Percentiles rank a stretch among this genome's conserved stretches.
Evolutionary conservation across 2,113 vertebrate species (phyloP).

Genomic region (Microtus pennsylvanicus): DNA sequence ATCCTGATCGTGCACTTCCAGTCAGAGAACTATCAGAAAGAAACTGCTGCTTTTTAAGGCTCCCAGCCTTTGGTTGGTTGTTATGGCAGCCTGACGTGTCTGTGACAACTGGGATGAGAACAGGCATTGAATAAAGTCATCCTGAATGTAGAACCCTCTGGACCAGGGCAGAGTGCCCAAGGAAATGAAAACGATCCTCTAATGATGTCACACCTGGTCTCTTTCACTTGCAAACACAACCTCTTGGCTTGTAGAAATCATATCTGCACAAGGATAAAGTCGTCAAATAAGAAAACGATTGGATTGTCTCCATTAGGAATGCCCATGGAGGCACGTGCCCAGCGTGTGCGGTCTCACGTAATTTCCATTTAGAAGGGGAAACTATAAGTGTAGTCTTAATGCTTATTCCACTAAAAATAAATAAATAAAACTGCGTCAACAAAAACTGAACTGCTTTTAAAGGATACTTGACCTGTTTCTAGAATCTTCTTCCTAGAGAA

Average conservation of each 20-base stretch:
- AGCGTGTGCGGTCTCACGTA: neutral
- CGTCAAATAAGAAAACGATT: neutral
- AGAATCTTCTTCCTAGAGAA: constrained; percentile 35
- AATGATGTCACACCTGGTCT: neutral
- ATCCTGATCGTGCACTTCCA: neutral
- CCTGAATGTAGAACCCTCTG: neutral
- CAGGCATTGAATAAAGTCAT: neutral
- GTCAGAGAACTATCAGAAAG: neutral
- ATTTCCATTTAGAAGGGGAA: constrained; percentile 18
- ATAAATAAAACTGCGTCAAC: neutral
- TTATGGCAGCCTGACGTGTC: neutral
- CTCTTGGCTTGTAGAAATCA: neutral
- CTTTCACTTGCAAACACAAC: neutral
- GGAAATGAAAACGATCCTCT: neutral
- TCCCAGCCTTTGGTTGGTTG: neutral
- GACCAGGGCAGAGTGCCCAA: neutral
- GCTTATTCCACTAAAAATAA: neutral
- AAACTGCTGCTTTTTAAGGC: neutral
- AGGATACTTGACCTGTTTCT: neutral
- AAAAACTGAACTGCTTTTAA: neutral
- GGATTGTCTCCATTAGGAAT: neutral
- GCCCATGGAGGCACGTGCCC: neutral
- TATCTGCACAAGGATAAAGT: neutral
- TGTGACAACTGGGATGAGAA: neutral
- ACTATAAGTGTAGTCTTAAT: constrained; percentile 12